These are phyloP conservation scores for Leptodactylus fallax DNA, from an alignment of 2,797 vertebrate species.

Conservation along the genomic window DNA sequence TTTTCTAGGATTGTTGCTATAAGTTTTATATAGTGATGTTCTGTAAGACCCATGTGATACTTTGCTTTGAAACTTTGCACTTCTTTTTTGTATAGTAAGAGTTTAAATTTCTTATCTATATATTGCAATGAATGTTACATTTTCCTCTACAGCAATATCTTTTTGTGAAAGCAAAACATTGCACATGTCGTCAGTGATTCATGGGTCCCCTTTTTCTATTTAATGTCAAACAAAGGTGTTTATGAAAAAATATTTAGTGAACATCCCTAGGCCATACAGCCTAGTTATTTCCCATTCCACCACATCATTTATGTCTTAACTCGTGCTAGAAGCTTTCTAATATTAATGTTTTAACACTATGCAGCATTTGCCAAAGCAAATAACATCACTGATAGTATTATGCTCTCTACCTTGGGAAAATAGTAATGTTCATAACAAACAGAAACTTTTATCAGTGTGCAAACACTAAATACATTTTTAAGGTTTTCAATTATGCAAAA, in stretches of 20 bases:
- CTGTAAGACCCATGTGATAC: not conserved
- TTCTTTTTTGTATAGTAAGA: constrained; percentile 19
- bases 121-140: constrained; percentile 32
- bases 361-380: constrained; percentile 36
- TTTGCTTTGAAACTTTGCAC: not conserved
- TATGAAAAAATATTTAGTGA: constrained; percentile 59
- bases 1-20: too few relatives aligned
- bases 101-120: constrained; percentile 44
- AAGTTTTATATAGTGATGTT: not conserved
- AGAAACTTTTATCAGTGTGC: not conserved
- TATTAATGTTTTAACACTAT: constrained; percentile 50
- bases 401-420: constrained; percentile 9
- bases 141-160: not conserved
- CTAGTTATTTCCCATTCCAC: constrained; percentile 32
- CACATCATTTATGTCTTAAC: constrained; percentile 42
- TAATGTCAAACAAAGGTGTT: constrained; percentile 56
- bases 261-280: constrained; percentile 48
- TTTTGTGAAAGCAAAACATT: constrained; percentile 28
- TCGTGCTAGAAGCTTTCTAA: constrained; percentile 33
- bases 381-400: constrained; percentile 33
- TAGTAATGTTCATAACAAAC: constrained; percentile 19
- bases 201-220: constrained; percentile 41
- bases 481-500: not conserved
- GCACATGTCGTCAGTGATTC: constrained; percentile 44
- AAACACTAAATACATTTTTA: constrained; percentile 1